These are phyloP conservation scores for Microcebus jonahi DNA, from an alignment of 2,113 vertebrate genomes.

Conservation along the genomic window DNA sequence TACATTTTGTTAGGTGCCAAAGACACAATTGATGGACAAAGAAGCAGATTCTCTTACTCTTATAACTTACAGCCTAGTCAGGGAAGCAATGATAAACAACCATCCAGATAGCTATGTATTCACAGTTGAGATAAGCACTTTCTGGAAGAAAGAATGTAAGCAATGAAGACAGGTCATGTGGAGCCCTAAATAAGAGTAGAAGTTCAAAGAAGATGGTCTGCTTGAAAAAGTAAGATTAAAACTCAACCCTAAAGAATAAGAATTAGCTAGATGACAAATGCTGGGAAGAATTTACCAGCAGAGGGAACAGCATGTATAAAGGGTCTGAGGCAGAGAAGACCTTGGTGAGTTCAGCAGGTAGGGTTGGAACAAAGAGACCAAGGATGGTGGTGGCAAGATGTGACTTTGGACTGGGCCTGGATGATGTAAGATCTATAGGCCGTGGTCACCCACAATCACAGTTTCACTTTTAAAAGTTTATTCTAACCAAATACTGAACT, in stretches of 20 bases:
- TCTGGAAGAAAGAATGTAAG: not conserved
- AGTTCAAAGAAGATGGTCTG: not conserved
- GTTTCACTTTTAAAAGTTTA: not conserved
- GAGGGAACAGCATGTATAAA: not conserved
- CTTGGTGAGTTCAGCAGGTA: not conserved
- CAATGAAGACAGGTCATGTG: not conserved
- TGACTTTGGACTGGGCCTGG: not conserved
- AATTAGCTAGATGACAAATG: not conserved
- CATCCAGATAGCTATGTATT: not conserved
- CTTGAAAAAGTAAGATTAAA: not conserved
- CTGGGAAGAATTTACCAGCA: not conserved
- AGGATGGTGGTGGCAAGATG: rapidly evolving
- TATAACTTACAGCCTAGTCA: not conserved
- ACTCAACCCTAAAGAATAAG: not conserved
- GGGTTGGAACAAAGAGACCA: too few relatives aligned
- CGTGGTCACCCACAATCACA: not conserved
- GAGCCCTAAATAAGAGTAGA: not conserved
- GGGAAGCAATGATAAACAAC: not conserved
- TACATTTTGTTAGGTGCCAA: not conserved
- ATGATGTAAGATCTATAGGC: not conserved
- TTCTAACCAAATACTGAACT: not conserved
- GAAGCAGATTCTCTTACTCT: not conserved
- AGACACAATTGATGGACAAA: not conserved
- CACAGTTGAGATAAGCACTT: not conserved
- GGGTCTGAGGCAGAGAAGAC: not conserved